Percentiles rank a stretch among this genome's conserved stretches.
phyloP scores from a whole-genome alignment of 2,113 vertebrate species.

The Etheostoma cragini region DNA sequence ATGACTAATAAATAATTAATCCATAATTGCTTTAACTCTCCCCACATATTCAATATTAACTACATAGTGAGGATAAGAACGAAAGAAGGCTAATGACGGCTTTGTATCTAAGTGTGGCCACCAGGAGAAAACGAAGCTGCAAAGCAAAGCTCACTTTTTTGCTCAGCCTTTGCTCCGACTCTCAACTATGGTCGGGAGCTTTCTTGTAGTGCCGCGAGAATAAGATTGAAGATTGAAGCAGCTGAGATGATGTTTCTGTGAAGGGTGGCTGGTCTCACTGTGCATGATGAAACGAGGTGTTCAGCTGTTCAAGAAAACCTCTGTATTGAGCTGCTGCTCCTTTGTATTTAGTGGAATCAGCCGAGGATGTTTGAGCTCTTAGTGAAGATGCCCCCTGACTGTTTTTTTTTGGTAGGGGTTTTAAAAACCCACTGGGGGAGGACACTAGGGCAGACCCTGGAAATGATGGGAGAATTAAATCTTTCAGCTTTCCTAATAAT shows the following conservation, averaged over 20 bases:
- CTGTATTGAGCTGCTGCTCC: slow-evolving; percentile 15
- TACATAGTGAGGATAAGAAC: slow-evolving; percentile 6
- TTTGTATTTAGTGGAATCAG: neutral
- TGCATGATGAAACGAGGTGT: neutral
- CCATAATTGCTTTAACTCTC: slow-evolving; percentile 1
- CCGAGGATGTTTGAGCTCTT: neutral
- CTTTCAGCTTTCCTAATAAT: neutral
- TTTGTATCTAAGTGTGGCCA: neutral
- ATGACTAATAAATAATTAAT: slow-evolving; percentile 36
- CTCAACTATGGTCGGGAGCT: neutral
- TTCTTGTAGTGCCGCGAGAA: neutral
- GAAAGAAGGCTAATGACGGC: neutral
- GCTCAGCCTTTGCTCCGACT: neutral
- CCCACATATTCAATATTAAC: slow-evolving; percentile 10
- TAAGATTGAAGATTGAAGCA: slow-evolving; percentile 3
- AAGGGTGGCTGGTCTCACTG: neutral
- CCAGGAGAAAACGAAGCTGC: neutral
- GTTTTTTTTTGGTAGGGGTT: neutral
- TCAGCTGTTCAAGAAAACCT: neutral
- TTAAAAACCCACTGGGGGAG: neutral
- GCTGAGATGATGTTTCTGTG: slow-evolving; percentile 24
- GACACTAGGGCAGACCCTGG: neutral
- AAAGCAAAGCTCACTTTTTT: slow-evolving; percentile 9
- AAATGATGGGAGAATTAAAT: slow-evolving; percentile 14
- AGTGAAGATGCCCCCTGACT: neutral